Evolutionary conservation across 2,797 vertebrate genomes (phyloP).

Genomic region (Gadopsis marmoratus): DNA sequence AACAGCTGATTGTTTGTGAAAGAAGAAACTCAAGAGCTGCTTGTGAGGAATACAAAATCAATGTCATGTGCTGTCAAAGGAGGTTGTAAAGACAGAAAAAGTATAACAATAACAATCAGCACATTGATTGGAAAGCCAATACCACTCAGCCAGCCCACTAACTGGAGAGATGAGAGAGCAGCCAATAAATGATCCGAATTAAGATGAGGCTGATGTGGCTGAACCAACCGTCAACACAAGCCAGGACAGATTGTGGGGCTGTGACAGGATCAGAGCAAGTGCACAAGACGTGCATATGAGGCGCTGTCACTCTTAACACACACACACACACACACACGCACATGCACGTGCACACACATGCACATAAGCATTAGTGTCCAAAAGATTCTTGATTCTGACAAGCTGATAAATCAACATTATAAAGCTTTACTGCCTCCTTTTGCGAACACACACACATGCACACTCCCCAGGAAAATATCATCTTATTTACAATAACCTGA

Average conservation of each 20-base stretch:
- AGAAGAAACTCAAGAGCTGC: slow-evolving; percentile 72
- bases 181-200: slow-evolving; percentile 78
- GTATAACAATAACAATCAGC: slow-evolving; percentile 74
- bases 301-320: slow-evolving; percentile 70
- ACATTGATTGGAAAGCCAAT: slow-evolving; percentile 84
- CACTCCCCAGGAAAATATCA: slow-evolving; percentile 72
- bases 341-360: slow-evolving; percentile 51
- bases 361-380: slow-evolving; percentile 69
- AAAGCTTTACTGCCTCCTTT: slow-evolving; percentile 69
- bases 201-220: slow-evolving; percentile 78
- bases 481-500: slow-evolving; percentile 86
- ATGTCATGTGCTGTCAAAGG: slow-evolving; percentile 69
- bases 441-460: slow-evolving; percentile 31
- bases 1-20: slow-evolving; percentile 70
- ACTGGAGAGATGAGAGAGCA: slow-evolving; percentile 57
- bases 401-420: slow-evolving; percentile 86
- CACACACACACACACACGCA: slow-evolving; percentile 40
- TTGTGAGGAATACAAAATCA: slow-evolving; percentile 78
- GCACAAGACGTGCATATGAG: slow-evolving; percentile 57
- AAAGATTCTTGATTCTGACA: slow-evolving; percentile 83
- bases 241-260: slow-evolving; percentile 44
- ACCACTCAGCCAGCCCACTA: slow-evolving; percentile 57
- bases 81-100: slow-evolving; percentile 60
- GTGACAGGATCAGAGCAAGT: slow-evolving; percentile 72
- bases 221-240: slow-evolving; percentile 68